phyloP scores from a whole-genome alignment of 1,140 invertebrate species.

The Pseudomyrmex cubaensis region DNA sequence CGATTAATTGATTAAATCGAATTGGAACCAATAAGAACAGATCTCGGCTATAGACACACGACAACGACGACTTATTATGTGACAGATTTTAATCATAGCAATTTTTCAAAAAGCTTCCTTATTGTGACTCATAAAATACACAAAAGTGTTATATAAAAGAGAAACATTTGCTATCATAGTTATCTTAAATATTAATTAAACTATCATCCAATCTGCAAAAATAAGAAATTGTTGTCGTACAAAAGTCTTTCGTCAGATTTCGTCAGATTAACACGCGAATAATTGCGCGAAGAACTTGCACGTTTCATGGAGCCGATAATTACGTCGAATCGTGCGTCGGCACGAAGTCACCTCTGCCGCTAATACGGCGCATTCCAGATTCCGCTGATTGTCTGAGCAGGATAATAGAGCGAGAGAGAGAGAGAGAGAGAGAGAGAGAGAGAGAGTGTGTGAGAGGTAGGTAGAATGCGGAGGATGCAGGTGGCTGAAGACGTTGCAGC shows the following conservation, averaged over 20 bases:
- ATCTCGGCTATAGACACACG: no score
- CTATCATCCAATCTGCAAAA: background rate
- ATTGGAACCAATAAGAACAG: no score
- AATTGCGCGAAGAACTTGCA: constrained; percentile 31
- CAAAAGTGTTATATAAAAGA: no score
- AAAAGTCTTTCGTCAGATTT: constrained; percentile 7
- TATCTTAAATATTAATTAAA: no score
- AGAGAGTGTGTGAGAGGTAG: background rate
- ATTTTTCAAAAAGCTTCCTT: no score
- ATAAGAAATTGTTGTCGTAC: background rate
- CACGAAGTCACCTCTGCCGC: constrained; percentile 12
- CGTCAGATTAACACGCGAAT: constrained; percentile 26
- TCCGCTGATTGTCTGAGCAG: constrained; percentile 41
- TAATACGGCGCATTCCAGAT: constrained; percentile 1
- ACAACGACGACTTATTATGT: no score
- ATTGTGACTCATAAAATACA: no score
- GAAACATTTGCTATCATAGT: no score
- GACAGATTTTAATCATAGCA: no score
- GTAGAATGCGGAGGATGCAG: background rate
- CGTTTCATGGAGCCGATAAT: constrained; percentile 61
- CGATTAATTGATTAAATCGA: no score
- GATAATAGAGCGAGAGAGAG: background rate
- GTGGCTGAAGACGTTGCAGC: background rate
- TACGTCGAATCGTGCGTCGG: constrained; percentile 31
- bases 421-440: constrained; percentile 5